Evolutionary conservation across 2,797 vertebrate species (phyloP).

Genomic region (Ataeniobius toweri): DNA sequence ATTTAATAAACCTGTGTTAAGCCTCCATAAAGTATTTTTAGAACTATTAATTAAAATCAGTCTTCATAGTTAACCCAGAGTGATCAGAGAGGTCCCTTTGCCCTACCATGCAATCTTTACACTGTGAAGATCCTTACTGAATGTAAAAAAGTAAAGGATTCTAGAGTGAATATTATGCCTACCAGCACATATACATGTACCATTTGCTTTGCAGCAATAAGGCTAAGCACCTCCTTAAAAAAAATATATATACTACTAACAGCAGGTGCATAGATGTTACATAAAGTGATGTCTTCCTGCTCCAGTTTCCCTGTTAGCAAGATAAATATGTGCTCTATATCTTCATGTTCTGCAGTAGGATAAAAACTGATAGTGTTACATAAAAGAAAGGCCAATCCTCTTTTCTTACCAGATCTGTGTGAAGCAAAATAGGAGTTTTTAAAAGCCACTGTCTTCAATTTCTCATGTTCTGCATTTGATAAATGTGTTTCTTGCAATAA

Average conservation of each 20-base stretch:
- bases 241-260: no score
- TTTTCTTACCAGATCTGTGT: background rate
- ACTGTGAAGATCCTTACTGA: background rate
- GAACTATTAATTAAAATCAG: background rate
- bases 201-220: background rate
- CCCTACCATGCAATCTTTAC: background rate
- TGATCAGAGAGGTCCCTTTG: background rate
- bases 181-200: background rate
- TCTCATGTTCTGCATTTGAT: slow-evolving; percentile 6
- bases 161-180: background rate
- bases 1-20: slow-evolving; percentile 1
- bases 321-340: background rate
- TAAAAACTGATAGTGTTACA: background rate
- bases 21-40: slow-evolving; percentile 5
- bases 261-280: no score
- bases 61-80: background rate
- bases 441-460: background rate
- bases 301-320: no score
- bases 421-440: background rate
- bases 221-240: background rate
- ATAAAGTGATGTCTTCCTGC: no score
- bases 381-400: background rate
- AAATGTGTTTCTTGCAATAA: background rate
- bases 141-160: background rate
- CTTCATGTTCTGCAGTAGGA: background rate